Evolutionary conservation across 2,113 vertebrate species (phyloP).

Genomic region (Lontra canadensis): DNA sequence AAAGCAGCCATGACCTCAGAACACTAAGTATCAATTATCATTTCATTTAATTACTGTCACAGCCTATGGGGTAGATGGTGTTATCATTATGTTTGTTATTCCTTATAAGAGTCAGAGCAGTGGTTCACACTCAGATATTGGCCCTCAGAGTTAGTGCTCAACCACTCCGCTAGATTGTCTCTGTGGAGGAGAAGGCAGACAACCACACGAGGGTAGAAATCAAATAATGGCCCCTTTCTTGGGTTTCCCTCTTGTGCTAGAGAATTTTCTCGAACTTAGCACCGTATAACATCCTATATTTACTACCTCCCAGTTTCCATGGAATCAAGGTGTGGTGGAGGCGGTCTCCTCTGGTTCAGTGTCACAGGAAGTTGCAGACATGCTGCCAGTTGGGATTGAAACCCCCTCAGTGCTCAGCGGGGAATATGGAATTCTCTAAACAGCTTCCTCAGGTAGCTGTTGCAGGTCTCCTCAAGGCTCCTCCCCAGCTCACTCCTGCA

Average conservation of each 20-base stretch:
- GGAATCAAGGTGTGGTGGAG: neutral
- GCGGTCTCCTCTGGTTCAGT: neutral
- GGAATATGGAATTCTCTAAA: neutral
- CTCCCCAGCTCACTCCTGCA: neutral
- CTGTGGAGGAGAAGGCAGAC: neutral
- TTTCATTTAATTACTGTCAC: neutral
- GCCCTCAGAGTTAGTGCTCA: neutral
- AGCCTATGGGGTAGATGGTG: neutral
- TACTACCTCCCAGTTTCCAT: neutral
- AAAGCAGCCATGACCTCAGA: neutral
- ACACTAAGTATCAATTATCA: neutral
- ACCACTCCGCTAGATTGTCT: neutral
- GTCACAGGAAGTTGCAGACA: neutral
- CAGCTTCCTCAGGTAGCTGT: neutral
- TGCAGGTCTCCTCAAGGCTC: neutral
- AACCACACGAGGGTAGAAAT: neutral
- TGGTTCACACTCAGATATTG: too few species aligned
- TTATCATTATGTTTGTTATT: neutral
- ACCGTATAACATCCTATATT: neutral
- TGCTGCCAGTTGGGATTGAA: neutral
- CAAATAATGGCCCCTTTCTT: neutral
- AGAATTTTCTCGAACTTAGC: neutral
- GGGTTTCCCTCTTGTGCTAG: neutral
- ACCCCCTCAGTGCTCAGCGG: neutral
- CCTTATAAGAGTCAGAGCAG: neutral